Percentiles rank a stretch among this genome's conserved stretches.
Evolutionary conservation across 1,140 invertebrate genomes (phyloP).

Genomic region (Zaprionus gabonicus): DNA sequence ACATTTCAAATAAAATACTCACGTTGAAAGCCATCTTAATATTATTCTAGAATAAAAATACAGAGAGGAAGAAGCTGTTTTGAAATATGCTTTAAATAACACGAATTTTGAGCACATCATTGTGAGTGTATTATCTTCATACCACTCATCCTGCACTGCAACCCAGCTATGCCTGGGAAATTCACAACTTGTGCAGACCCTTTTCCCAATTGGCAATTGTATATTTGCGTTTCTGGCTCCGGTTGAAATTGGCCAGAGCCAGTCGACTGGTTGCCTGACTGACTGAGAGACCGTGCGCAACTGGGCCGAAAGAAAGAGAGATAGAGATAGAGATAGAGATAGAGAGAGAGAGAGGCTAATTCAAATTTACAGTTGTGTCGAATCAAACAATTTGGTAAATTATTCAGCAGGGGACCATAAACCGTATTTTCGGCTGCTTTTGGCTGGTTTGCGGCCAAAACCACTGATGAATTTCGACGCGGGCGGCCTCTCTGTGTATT

Average conservation of each 20-base stretch:
- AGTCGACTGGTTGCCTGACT: neutral
- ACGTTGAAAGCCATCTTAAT: too few relatives aligned
- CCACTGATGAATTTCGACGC: slow-evolving; percentile 35
- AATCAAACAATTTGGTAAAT: slow-evolving; percentile 50
- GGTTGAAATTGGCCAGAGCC: slow-evolving; percentile 13
- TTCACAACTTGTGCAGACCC: neutral
- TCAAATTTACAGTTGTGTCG: slow-evolving; percentile 48
- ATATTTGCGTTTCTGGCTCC: slow-evolving; percentile 7
- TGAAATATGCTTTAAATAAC: neutral
- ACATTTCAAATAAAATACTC: too few relatives aligned
- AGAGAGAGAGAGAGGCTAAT: slow-evolving; percentile 21
- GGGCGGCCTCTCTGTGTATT: slow-evolving; percentile 16
- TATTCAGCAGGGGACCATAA: slow-evolving; percentile 40
- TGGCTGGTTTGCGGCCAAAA: slow-evolving; percentile 25
- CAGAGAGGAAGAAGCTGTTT: neutral
- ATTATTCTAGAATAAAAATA: neutral
- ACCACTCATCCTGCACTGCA: neutral
- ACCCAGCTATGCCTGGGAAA: neutral
- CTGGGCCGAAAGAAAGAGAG: too few relatives aligned
- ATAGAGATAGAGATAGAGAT: too few relatives aligned
- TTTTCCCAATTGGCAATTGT: slow-evolving; percentile 16
- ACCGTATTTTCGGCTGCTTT: slow-evolving; percentile 40
- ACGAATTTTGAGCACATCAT: slow-evolving; percentile 2
- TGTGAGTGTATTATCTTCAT: neutral
- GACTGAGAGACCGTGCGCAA: too few relatives aligned